Evolutionary conservation across 2,797 vertebrate species (phyloP).

Genomic region (Xiphophorus birchmanni): DNA sequence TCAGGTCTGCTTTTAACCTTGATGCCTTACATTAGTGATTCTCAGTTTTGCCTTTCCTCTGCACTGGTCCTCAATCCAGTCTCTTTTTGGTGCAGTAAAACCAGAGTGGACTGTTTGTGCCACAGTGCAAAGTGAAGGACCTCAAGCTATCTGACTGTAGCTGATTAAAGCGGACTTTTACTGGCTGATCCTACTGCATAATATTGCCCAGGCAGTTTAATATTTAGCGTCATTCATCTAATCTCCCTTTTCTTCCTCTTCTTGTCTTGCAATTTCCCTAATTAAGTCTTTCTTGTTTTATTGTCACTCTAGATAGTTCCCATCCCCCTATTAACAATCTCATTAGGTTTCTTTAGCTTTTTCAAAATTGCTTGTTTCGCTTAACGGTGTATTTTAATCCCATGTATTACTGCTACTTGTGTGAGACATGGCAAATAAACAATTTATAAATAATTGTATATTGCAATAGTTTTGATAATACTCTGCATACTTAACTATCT

Average conservation of each 20-base stretch:
- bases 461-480: constrained; percentile 37
- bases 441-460: constrained; percentile 20
- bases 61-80: constrained; percentile 59
- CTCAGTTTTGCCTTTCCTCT: constrained; percentile 60
- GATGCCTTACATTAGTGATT: constrained; percentile 79
- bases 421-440: constrained; percentile 28
- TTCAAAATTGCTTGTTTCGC: neutral
- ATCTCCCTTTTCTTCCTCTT: constrained; percentile 53
- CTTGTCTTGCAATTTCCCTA: constrained; percentile 24
- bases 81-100: constrained; percentile 45
- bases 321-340: constrained; percentile 7
- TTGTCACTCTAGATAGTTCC: constrained; percentile 32
- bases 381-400: constrained; percentile 1
- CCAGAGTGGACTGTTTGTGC: constrained; percentile 40
- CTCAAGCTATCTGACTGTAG: constrained; percentile 77
- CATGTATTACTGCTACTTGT: constrained; percentile 10
- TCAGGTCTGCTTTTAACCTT: constrained; percentile 66
- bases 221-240: constrained; percentile 67
- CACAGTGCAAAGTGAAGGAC: constrained; percentile 50
- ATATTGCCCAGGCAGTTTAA: constrained; percentile 73
- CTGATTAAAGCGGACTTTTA: constrained; percentile 73
- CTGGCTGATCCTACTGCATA: constrained; percentile 65
- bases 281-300: constrained; percentile 40
- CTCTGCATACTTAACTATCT: neutral
- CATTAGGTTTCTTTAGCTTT: constrained; percentile 26